Conservation (phyloP, 2,797 vertebrate species). For the Melanotaenia trifasciata region DNA sequence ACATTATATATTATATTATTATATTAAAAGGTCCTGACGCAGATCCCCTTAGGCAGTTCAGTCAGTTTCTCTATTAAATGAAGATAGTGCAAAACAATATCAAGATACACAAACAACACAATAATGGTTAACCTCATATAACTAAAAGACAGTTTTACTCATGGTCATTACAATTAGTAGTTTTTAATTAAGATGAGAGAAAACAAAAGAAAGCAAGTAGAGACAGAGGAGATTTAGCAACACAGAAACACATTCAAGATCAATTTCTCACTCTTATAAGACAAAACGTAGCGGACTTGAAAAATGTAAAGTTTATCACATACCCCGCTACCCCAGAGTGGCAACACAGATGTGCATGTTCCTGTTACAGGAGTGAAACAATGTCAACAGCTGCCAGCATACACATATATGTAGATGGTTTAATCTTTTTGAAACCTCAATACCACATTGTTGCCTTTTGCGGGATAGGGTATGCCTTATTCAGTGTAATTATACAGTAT, state of each 20-base stretch:
- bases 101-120: background rate
- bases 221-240: conserved; percentile 3
- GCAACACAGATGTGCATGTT: conserved; percentile 47
- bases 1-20: too few relatives aligned
- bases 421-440: conserved; percentile 31
- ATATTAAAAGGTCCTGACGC: conserved; percentile 22
- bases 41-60: conserved; percentile 1
- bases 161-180: background rate
- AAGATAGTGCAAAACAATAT: conserved; percentile 20
- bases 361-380: conserved; percentile 23
- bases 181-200: background rate
- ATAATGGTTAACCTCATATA: conserved; percentile 4
- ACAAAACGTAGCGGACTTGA: conserved; percentile 8
- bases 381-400: conserved; percentile 16
- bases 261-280: conserved; percentile 1
- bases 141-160: background rate
- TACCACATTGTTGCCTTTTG: conserved; percentile 32
- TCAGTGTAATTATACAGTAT: conserved; percentile 49
- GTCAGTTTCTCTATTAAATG: conserved; percentile 20
- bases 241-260: conserved; percentile 11
- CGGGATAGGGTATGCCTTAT: too few relatives aligned
- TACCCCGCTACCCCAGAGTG: conserved; percentile 5
- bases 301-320: background rate
- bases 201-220: background rate
- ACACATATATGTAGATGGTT: conserved; percentile 24